Evolutionary conservation across 23 tunicate genomes (phyloP).

Genomic region (Phallusia fumigata): DNA sequence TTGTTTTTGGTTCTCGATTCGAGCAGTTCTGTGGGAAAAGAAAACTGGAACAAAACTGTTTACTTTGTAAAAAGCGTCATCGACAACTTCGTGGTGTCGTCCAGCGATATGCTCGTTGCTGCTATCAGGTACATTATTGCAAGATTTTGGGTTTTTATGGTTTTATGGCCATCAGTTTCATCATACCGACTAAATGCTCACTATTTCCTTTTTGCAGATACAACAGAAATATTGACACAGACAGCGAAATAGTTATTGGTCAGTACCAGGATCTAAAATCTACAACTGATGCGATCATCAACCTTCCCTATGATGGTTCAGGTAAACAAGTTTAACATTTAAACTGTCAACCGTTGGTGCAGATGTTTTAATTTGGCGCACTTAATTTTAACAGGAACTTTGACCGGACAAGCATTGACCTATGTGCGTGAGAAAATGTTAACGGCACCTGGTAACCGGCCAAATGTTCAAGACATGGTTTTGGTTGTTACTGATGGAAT

Average conservation of each 20-base stretch:
- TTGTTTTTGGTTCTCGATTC: slow-evolving; percentile 85
- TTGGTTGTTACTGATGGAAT: slow-evolving; percentile 83
- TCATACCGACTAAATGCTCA: too few species aligned
- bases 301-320: slow-evolving; percentile 81
- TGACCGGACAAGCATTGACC: slow-evolving; percentile 74
- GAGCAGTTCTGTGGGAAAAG: slow-evolving; percentile 89
- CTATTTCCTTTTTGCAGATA: slow-evolving; percentile 43
- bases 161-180: not conserved
- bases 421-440: slow-evolving; percentile 71
- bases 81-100: slow-evolving; percentile 64
- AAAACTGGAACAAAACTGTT: slow-evolving; percentile 89
- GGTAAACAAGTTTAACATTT: too few species aligned
- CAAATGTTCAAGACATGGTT: slow-evolving; percentile 63
- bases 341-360: too few species aligned
- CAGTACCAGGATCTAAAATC: slow-evolving; percentile 47
- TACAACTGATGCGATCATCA: slow-evolving; percentile 56
- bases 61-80: slow-evolving; percentile 59
- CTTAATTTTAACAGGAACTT: slow-evolving; percentile 32
- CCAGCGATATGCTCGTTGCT: slow-evolving; percentile 67
- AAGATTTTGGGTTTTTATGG: not conserved
- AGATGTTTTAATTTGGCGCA: not conserved
- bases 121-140: slow-evolving; percentile 58
- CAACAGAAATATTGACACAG: slow-evolving; percentile 55
- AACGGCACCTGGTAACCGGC: slow-evolving; percentile 56
- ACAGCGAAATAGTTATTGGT: slow-evolving; percentile 72